Evolutionary conservation across 1,140 invertebrate genomes (phyloP), one percentile per base, ranked within the genome.

Genomic region (Heterodera schachtii): DNA sequence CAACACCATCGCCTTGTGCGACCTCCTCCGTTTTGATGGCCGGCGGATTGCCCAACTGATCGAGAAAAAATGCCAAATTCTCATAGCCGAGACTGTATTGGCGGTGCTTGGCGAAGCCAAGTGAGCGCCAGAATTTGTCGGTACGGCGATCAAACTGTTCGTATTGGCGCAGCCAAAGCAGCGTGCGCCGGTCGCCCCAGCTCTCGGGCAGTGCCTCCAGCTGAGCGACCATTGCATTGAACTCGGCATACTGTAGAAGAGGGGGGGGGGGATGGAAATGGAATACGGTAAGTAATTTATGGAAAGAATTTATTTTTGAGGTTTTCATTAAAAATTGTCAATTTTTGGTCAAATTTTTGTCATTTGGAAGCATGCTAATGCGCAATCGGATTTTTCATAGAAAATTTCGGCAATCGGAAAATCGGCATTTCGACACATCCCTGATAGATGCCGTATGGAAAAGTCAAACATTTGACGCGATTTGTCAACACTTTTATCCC

Each of bases 191-290:
- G 52, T 76, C 57, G 11, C 86, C 89, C 76, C 89, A 86, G 67
- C 79, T 83, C 70, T 87, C 86, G 11, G 87, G 86, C 7, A 90
- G 46, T 6, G 57, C 47, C 73, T 89, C 89, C 43, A 89, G 75
- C 44, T 89, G 83, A 57, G 74, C 31, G 19, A 89, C 81, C 89
- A 89, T 89, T 6, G 76, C 66, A 64, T 88, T 69, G 82, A 89
- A 89, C 60, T 21, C 9, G 21, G 74, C 21, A 57, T 85, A 85
- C 85, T 87, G 70, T 70, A 86, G 83, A 49, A 19, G 11, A 60
- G 57, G 57, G 3, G 57, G 57, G 57, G 9, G 16, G 66, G 52
- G 31, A 74, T 21, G n/a, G 46, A 5, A 74, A 49, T 49, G 47
- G 47, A 49, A 6, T 49, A 49, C 47, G 47, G 47, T 49, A 75